Base-by-base conservation (phyloP, 2,113 vertebrate genomes). In the Odontophorus gujanensis region DNA sequence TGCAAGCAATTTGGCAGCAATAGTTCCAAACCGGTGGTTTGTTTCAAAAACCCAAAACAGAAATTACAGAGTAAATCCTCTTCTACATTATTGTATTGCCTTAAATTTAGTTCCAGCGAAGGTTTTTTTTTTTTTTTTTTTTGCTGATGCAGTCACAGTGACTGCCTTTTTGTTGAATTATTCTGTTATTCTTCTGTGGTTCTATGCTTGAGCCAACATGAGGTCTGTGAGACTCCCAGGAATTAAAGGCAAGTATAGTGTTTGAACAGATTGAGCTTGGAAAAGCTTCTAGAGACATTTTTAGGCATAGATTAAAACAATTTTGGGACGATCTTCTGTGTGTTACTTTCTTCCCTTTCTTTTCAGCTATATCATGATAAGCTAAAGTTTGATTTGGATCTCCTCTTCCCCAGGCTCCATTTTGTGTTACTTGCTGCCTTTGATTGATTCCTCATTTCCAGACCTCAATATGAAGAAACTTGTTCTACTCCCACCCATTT, bases 1-100 rank as follows among this genome's bases (percentile, higher is more conserved):
- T 95, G 93, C 76, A 85, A 85, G 85, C 90, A 95, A 76, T 95
- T 91, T 90, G 71, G 85, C 90, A 85, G 82, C 79, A 91, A 63
- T 88, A 92, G 85, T 94, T 96, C 82, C 85, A 96, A 94, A 88
- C 82, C 82, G 94, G 61, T 96, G 90, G 80, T 92, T 96, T 93
- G 79, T 91, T 95, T 90, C 82, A 90, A 83, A 94, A 96, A 81
- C 67, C 67, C 28, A 82, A 93, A 74, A 65, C 76, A 93, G 85
- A 95, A 96, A 96, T 94, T 90, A 88, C 7, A 94, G 72, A 81
- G 68, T 90, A 85, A 81, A 88, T 83, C 14, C 58, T 83, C 59
- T 85, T 55, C 73, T 87, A 18, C 4, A 2, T 87, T 87, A 87
- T 93, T 94, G 86, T 90, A 81, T 75, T 86, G 76, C 66, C 51